Percentiles rank a stretch among this genome's conserved stretches.
These are phyloP conservation scores for Eubucco bourcierii DNA, from an alignment of 2,113 vertebrate genomes.

Conservation along the genomic window DNA sequence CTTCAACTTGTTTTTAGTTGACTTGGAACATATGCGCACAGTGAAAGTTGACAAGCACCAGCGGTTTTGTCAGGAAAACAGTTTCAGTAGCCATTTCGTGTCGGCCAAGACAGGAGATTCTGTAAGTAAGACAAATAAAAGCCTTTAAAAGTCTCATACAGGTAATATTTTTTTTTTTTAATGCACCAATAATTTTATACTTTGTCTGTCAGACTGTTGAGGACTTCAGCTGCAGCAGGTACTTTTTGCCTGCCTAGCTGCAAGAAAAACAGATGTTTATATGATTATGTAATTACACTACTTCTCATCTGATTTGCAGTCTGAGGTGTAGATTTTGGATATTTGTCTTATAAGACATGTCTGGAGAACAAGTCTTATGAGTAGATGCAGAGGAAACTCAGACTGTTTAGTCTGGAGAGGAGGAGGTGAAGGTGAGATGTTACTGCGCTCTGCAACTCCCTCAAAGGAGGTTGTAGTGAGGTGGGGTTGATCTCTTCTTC, in stretches of 20 bases:
- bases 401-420: too few relatives aligned
- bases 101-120: constrained; percentile 98
- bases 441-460: too few relatives aligned
- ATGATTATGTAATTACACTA: not conserved
- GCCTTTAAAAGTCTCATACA: not conserved
- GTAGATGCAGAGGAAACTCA: too few relatives aligned
- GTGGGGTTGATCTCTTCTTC: too few relatives aligned
- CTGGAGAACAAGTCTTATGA: too few relatives aligned
- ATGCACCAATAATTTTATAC: not conserved
- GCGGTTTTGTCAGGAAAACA: constrained; percentile 94
- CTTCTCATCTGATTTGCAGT: not conserved
- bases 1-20: constrained; percentile 81
- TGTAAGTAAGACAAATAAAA: constrained; percentile 77
- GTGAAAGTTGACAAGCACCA: constrained; percentile 96
- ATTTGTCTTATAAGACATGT: too few relatives aligned
- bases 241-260: not conserved
- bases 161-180: not conserved
- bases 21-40: constrained; percentile 96
- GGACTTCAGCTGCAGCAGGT: not conserved
- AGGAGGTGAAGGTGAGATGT: too few relatives aligned
- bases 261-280: not conserved
- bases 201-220: not conserved
- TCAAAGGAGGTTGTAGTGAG: too few relatives aligned
- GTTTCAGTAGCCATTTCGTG: constrained; percentile 92
- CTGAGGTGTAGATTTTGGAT: not conserved